These are phyloP conservation scores for Callyntrura guangdongensis DNA, from an alignment of 2,888 invertebrate genomes.

Conservation along the genomic window DNA sequence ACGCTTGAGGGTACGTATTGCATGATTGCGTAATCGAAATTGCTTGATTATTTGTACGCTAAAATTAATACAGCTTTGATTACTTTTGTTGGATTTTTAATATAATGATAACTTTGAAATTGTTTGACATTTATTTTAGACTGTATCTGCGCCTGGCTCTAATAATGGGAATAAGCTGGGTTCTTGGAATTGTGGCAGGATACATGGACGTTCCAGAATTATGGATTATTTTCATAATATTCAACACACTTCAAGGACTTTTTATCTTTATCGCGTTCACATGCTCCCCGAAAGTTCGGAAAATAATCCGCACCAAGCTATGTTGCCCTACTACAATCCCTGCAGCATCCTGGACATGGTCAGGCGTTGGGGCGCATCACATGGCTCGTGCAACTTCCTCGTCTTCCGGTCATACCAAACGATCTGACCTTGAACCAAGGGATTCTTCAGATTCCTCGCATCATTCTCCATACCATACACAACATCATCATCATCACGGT, in stretches of 20 bases:
- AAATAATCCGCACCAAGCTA: conserved; percentile 80
- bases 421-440: conserved; percentile 82
- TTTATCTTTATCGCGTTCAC: conserved; percentile 87
- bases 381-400: conserved; percentile 81
- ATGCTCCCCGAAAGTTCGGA: conserved; percentile 86
- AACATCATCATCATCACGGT: conserved; percentile 57
- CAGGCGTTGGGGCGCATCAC: conserved; percentile 82
- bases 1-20: no score
- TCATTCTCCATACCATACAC: conserved; percentile 75
- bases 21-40: not conserved
- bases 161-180: conserved; percentile 87
- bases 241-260: conserved; percentile 87
- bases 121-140: conserved; percentile 81
- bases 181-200: conserved; percentile 86
- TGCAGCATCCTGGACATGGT: conserved; percentile 84
- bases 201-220: conserved; percentile 86
- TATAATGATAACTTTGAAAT: not conserved
- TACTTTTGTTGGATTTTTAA: no score
- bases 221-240: conserved; percentile 87
- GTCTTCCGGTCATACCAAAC: conserved; percentile 82
- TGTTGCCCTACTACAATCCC: conserved; percentile 78
- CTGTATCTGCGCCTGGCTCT: conserved; percentile 87
- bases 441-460: conserved; percentile 81
- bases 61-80: no score
- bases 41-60: no score